Conservation (phyloP, 2,113 vertebrate species). For the Heloderma charlesbogerti region DNA sequence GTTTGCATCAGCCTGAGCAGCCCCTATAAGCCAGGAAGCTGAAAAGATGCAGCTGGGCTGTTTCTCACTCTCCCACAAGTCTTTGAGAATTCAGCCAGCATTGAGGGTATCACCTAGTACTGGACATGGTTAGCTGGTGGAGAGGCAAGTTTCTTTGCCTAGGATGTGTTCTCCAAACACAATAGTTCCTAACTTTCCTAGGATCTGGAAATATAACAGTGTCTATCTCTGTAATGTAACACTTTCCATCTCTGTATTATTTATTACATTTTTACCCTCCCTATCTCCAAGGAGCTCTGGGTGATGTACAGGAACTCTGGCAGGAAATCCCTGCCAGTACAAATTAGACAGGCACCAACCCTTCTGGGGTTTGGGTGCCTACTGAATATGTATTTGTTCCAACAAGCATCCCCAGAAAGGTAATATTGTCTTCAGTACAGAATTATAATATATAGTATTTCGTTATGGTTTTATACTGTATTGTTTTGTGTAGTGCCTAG, state of each 20-base stretch:
- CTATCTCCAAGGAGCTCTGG: background rate
- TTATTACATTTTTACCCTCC: background rate
- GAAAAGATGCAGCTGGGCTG: no score
- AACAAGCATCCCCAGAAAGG: no score
- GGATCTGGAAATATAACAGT: background rate
- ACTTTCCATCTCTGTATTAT: background rate
- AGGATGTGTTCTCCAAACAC: background rate
- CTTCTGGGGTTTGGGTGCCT: no score
- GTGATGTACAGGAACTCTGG: background rate
- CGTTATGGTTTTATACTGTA: no score
- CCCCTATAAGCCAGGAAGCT: background rate
- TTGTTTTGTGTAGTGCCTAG: no score
- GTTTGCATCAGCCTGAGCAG: background rate
- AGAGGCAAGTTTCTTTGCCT: background rate
- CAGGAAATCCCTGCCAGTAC: background rate
- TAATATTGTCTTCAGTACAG: no score
- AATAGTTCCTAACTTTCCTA: background rate
- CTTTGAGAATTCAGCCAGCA: background rate
- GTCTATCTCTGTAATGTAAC: background rate
- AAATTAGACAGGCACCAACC: no score
- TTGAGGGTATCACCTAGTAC: background rate
- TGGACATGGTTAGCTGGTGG: background rate
- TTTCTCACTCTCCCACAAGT: background rate
- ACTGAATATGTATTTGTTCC: no score
- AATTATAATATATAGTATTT: no score